A percentile compares a stretch with the other conserved stretches of the same genome.
Evolutionary conservation across 2,797 vertebrate genomes (phyloP).

Genomic region (Hirundo rustica): DNA sequence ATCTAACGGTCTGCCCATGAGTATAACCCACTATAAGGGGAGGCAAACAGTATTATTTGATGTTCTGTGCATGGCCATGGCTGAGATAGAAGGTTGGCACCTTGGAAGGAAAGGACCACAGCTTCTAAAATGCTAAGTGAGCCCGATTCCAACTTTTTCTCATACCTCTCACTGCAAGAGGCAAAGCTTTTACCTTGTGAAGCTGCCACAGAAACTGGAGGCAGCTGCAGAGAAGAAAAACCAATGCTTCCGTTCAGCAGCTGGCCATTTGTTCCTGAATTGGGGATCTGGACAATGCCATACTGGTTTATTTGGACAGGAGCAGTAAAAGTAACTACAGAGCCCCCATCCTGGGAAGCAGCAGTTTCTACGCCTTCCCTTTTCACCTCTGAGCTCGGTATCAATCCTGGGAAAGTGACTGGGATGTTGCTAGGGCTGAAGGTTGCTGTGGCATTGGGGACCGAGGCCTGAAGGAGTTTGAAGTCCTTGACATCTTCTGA

Average conservation of each 20-base stretch:
- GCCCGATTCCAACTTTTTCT: not conserved
- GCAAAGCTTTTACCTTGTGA: constrained; percentile 85
- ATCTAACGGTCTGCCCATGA: not conserved
- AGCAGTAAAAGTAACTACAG: constrained; percentile 90
- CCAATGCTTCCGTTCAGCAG: constrained; percentile 87
- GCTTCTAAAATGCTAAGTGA: not conserved
- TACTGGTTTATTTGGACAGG: constrained; percentile 94
- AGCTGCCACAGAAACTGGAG: constrained; percentile 85
- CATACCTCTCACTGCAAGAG: not conserved
- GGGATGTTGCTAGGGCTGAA: constrained; percentile 78
- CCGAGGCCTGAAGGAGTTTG: constrained; percentile 81
- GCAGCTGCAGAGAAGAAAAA: constrained; percentile 90
- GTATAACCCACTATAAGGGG: not conserved
- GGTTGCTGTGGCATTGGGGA: constrained; percentile 76
- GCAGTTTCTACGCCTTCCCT: constrained; percentile 86
- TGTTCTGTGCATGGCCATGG: not conserved
- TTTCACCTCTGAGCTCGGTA: constrained; percentile 89
- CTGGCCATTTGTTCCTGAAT: constrained; percentile 83
- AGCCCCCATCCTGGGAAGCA: constrained; percentile 86
- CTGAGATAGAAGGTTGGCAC: not conserved
- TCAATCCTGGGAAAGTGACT: constrained; percentile 83
- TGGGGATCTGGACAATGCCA: constrained; percentile 92
- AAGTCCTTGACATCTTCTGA: constrained; percentile 87
- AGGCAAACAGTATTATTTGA: not conserved
- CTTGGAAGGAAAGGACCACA: not conserved